Evolutionary conservation across 2,113 vertebrate species (phyloP).

Genomic region (Heterotis niloticus): DNA sequence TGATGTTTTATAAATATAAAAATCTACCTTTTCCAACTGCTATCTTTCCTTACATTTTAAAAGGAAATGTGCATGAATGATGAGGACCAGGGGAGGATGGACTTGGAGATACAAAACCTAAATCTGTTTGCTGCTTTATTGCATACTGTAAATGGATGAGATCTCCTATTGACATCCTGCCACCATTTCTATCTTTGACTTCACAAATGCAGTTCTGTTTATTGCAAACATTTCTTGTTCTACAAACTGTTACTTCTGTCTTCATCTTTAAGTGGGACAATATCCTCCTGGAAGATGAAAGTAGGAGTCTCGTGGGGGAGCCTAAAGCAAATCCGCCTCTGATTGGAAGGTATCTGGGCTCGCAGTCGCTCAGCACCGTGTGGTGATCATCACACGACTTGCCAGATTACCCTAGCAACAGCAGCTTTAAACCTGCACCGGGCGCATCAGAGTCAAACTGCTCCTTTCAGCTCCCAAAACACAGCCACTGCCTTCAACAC

Average conservation of each 20-base stretch:
- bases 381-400: constrained; percentile 54
- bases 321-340: constrained; percentile 34
- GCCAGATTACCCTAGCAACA: constrained; percentile 40
- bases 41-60: too few relatives aligned
- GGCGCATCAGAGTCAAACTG: not conserved
- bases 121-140: constrained; percentile 41
- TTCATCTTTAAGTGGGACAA: constrained; percentile 30
- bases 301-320: constrained; percentile 28
- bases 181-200: constrained; percentile 42
- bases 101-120: not conserved
- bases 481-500: not conserved
- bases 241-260: too few relatives aligned
- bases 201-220: constrained; percentile 41
- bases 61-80: too few relatives aligned
- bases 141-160: constrained; percentile 40
- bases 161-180: constrained; percentile 43
- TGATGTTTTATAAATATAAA: not conserved
- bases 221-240: not conserved
- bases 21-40: too few relatives aligned
- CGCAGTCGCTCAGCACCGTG: constrained; percentile 49
- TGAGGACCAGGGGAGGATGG: too few relatives aligned
- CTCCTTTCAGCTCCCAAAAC: constrained; percentile 5
- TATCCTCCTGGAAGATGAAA: constrained; percentile 39
- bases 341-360: constrained; percentile 43
- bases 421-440: constrained; percentile 32